Evolutionary conservation across 2,888 invertebrate species (phyloP).

Genomic region (Suillia variegata): DNA sequence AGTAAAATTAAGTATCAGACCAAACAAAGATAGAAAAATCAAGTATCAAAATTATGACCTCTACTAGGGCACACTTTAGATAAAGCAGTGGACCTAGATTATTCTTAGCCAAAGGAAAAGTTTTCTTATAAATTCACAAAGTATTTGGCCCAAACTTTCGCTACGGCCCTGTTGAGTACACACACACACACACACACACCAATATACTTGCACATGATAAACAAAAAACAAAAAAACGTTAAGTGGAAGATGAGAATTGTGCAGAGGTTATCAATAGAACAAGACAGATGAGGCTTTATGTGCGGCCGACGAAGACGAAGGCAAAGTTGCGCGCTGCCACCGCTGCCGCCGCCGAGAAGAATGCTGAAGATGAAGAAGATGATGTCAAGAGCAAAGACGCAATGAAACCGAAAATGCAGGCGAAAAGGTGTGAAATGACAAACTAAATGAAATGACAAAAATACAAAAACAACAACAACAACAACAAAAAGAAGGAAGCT

Average conservation of each 20-base stretch:
- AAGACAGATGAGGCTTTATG: not conserved
- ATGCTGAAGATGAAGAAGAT: not conserved
- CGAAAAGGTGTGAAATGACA: not conserved
- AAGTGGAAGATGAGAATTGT: not conserved
- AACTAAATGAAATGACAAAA: not conserved
- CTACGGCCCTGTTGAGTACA: too few relatives aligned
- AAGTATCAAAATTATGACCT: too few relatives aligned
- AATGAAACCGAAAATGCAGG: conserved; percentile 25
- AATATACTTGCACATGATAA: not conserved
- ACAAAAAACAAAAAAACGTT: not conserved
- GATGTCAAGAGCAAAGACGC: conserved; percentile 40
- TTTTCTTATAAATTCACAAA: too few relatives aligned
- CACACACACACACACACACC: conserved; percentile 18
- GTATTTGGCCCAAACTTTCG: too few relatives aligned
- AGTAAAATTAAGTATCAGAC: too few relatives aligned
- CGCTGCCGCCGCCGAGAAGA: not conserved
- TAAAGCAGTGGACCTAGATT: too few relatives aligned
- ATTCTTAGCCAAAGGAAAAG: too few relatives aligned
- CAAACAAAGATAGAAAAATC: too few relatives aligned
- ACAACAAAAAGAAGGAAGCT: too few relatives aligned
- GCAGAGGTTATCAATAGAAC: too few relatives aligned
- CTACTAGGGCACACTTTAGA: too few relatives aligned
- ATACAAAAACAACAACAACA: too few relatives aligned
- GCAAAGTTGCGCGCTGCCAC: not conserved
- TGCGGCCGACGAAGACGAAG: not conserved